Conservation (phyloP, 23 tunicate genomes). For the Styela clava region DNA sequence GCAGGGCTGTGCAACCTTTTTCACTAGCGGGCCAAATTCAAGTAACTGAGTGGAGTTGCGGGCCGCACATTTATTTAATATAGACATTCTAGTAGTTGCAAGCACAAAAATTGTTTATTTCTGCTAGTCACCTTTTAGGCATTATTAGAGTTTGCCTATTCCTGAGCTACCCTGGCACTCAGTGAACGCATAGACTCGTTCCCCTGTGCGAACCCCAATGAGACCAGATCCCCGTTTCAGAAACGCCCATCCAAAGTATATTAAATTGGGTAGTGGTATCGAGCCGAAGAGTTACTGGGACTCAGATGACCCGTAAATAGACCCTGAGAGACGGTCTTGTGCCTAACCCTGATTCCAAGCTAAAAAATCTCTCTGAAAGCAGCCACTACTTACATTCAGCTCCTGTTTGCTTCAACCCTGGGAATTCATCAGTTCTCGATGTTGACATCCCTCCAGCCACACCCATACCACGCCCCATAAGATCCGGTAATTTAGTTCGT, state of each 20-base stretch:
- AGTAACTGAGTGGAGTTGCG: no score
- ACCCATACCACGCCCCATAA: slow-evolving; percentile 17
- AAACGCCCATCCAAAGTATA: neutral
- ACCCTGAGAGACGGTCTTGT: neutral
- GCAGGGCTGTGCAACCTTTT: no score
- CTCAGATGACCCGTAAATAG: neutral
- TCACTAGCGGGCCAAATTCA: no score
- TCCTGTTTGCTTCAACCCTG: slow-evolving; percentile 13
- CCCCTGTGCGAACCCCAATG: neutral
- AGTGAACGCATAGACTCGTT: neutral
- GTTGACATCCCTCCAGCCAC: neutral
- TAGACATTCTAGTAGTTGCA: no score
- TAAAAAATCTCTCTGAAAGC: neutral
- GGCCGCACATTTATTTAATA: no score
- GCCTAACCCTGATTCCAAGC: no score
- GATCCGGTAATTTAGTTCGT: slow-evolving; percentile 22
- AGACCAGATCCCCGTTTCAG: neutral
- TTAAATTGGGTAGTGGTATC: neutral
- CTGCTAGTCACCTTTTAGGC: no score
- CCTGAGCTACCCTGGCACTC: no score
- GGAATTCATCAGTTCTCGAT: slow-evolving; percentile 9
- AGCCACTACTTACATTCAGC: slow-evolving; percentile 16
- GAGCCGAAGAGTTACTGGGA: no score
- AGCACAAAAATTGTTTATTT: no score
- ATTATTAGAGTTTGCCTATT: no score